Conservation (phyloP, 2,797 vertebrate species). For the Argya squamiceps region DNA sequence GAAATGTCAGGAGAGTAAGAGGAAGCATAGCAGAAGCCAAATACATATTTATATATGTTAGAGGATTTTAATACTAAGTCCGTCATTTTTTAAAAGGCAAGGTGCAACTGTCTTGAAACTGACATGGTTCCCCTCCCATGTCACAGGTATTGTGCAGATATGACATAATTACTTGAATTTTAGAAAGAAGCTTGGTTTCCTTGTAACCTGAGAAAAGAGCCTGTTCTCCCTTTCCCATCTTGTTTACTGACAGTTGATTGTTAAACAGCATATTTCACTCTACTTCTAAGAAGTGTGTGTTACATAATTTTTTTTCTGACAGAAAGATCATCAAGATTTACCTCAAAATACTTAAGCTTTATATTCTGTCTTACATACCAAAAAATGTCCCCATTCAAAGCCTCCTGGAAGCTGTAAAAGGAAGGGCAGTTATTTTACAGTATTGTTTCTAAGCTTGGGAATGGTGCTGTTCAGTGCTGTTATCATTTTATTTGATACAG, state of each 20-base stretch:
- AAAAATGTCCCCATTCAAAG: not conserved
- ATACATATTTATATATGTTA: not conserved
- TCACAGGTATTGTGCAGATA: not conserved
- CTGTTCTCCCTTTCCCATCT: not conserved
- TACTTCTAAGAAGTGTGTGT: not conserved
- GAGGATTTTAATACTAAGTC: not conserved
- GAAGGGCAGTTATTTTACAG: not conserved
- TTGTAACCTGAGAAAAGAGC: not conserved
- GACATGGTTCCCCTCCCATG: not conserved
- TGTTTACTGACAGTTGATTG: not conserved
- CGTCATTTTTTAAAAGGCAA: not conserved
- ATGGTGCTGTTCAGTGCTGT: not conserved
- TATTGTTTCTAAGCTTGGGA: not conserved
- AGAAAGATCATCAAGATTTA: not conserved
- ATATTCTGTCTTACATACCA: not conserved
- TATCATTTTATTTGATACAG: not conserved
- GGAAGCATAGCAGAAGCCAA: not conserved
- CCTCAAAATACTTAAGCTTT: not conserved
- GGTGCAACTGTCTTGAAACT: not conserved
- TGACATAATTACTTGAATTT: not conserved
- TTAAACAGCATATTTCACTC: not conserved
- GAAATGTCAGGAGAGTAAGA: constrained; percentile 53
- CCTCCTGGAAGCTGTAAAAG: not conserved
- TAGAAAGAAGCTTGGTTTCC: not conserved
- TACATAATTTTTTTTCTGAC: not conserved